phyloP scores from a whole-genome alignment of 2,113 vertebrate genomes.

The Syngnathus floridae region DNA sequence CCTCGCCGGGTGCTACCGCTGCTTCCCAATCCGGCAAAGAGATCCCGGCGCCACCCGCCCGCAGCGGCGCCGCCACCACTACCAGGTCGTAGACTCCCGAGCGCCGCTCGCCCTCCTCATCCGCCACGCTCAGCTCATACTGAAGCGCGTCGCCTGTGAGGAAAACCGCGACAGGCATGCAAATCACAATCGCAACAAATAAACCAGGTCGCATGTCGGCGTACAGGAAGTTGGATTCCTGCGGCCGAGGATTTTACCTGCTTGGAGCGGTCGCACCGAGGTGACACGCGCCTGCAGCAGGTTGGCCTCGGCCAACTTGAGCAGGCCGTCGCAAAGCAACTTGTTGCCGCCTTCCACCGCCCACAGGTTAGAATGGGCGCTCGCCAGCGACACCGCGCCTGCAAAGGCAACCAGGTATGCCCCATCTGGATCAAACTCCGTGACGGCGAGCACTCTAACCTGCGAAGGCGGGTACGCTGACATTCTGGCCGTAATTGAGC shows the following conservation, averaged over 20 bases:
- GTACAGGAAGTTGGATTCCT: background rate
- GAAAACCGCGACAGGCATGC: background rate
- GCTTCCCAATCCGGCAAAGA: slow-evolving; percentile 80
- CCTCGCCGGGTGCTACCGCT: slow-evolving; percentile 62
- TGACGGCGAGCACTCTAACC: slow-evolving; percentile 64
- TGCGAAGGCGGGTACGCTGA: slow-evolving; percentile 90
- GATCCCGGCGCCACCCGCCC: slow-evolving; percentile 70
- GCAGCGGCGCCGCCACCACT: slow-evolving; percentile 83
- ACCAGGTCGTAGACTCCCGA: slow-evolving; percentile 84
- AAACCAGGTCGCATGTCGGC: background rate
- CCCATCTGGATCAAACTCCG: no score
- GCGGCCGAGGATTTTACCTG: slow-evolving; percentile 28
- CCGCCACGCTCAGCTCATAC: slow-evolving; percentile 80
- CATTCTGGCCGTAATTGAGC: slow-evolving; percentile 89
- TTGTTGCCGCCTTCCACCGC: slow-evolving; percentile 96
- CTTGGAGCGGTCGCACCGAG: slow-evolving; percentile 68
- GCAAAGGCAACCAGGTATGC: slow-evolving; percentile 14
- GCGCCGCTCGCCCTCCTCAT: slow-evolving; percentile 40
- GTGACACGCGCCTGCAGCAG: slow-evolving; percentile 80
- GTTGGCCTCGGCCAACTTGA: slow-evolving; percentile 86
- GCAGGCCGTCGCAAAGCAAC: slow-evolving; percentile 85
- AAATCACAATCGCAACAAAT: no score
- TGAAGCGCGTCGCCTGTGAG: slow-evolving; percentile 74
- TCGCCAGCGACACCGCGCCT: slow-evolving; percentile 90
- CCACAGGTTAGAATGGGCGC: slow-evolving; percentile 91